Conservation (phyloP, 2,888 invertebrate genomes). For the Rhorus exstirpatorius region DNA sequence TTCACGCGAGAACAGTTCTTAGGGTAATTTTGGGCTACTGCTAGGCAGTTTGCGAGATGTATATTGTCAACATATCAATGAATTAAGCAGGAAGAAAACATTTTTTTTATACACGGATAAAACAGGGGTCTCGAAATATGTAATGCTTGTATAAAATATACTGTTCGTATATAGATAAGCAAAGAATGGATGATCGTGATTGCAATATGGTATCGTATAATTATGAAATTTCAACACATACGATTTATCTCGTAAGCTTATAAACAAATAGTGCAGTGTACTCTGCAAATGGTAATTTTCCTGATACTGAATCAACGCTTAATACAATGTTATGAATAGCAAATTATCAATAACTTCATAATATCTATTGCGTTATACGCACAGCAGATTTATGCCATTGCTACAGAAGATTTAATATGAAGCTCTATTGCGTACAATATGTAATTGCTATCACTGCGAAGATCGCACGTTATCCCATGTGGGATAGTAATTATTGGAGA, state of each 20-base stretch:
- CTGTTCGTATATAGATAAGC: no score
- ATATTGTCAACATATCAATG: background rate
- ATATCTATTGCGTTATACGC: background rate
- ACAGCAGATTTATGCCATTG: conserved; percentile 6
- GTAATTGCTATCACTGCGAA: conserved; percentile 5
- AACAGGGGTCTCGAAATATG: no score
- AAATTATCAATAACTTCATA: background rate
- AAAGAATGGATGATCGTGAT: no score
- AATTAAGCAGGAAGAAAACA: no score
- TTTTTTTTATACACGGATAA: no score
- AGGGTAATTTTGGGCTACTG: no score
- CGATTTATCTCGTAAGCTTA: background rate
- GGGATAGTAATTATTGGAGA: background rate
- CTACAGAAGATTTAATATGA: background rate
- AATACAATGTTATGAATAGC: conserved; percentile 5
- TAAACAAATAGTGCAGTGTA: conserved; percentile 5
- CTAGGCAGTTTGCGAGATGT: no score
- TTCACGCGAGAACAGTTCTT: no score
- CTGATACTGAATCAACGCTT: background rate
- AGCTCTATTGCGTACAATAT: background rate
- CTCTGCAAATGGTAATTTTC: background rate
- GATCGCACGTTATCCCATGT: background rate
- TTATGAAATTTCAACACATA: background rate
- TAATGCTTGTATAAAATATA: no score
- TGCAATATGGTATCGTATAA: background rate